Percentiles rank a stretch among this genome's conserved stretches.
These are phyloP conservation scores for Frieseomelitta varia DNA, from an alignment of 1,140 invertebrate species.

Conservation along the genomic window DNA sequence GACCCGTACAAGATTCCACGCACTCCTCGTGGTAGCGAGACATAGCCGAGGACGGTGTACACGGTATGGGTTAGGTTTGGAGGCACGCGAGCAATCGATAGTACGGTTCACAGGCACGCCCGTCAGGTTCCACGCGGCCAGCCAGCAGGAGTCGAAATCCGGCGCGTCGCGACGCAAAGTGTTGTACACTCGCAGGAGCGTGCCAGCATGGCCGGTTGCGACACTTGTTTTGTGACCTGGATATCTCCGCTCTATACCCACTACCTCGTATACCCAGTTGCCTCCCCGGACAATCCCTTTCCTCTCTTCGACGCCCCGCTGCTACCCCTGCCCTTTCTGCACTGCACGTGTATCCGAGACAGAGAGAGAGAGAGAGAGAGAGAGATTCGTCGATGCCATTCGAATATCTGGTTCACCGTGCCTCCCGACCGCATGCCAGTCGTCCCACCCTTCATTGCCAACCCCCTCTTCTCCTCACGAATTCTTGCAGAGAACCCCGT, in stretches of 20 bases:
- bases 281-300: constrained; percentile 54
- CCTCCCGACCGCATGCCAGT: constrained; percentile 20
- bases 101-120: constrained; percentile 20
- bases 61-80: background rate
- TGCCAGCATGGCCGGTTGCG: constrained; percentile 61
- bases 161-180: background rate
- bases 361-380: background rate
- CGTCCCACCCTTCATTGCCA: background rate
- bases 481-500: background rate
- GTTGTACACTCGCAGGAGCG: constrained; percentile 28
- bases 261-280: constrained; percentile 54
- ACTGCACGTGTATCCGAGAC: no score
- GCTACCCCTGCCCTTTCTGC: background rate
- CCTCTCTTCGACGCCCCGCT: background rate
- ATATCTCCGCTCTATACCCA: constrained; percentile 65
- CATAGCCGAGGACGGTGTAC: background rate
- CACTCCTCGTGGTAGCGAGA: background rate
- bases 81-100: constrained; percentile 14
- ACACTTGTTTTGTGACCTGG: constrained; percentile 78
- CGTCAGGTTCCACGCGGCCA: background rate
- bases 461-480: background rate
- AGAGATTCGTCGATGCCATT: constrained; percentile 33
- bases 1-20: background rate
- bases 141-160: constrained; percentile 10
- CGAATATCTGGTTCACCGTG: constrained; percentile 47